Evolutionary conservation across 2,113 vertebrate species (phyloP).

Genomic region (Hemicordylus capensis): DNA sequence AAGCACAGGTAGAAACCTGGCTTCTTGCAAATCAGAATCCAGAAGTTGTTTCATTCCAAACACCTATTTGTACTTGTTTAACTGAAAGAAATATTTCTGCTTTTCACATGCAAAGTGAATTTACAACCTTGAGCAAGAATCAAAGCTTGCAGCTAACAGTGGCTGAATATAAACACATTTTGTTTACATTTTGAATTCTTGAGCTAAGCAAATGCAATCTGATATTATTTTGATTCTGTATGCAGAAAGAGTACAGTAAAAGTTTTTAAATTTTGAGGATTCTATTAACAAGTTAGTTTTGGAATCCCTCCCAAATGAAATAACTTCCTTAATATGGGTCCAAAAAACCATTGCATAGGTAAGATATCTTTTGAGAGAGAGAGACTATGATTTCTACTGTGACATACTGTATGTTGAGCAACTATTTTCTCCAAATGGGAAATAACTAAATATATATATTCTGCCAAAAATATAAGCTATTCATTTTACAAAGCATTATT

Average conservation of each 20-base stretch:
- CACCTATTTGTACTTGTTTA: background rate
- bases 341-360: conserved; percentile 38
- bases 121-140: background rate
- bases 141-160: background rate
- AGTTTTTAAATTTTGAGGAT: accelerated
- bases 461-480: conserved; percentile 37
- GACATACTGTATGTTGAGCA: background rate
- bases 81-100: background rate
- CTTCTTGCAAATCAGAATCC: background rate
- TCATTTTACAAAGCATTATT: conserved; percentile 34
- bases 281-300: background rate
- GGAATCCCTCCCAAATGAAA: conserved; percentile 47
- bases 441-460: conserved; percentile 41
- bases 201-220: background rate
- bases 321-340: conserved; percentile 40
- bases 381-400: background rate
- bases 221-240: background rate
- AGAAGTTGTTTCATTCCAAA: background rate
- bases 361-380: conserved; percentile 45
- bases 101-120: background rate
- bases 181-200: background rate
- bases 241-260: conserved; percentile 6
- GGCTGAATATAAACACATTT: background rate
- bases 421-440: conserved; percentile 22
- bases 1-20: background rate